Conservation (phyloP, 2,113 vertebrate genomes). For the Hemiprocne comata region DNA sequence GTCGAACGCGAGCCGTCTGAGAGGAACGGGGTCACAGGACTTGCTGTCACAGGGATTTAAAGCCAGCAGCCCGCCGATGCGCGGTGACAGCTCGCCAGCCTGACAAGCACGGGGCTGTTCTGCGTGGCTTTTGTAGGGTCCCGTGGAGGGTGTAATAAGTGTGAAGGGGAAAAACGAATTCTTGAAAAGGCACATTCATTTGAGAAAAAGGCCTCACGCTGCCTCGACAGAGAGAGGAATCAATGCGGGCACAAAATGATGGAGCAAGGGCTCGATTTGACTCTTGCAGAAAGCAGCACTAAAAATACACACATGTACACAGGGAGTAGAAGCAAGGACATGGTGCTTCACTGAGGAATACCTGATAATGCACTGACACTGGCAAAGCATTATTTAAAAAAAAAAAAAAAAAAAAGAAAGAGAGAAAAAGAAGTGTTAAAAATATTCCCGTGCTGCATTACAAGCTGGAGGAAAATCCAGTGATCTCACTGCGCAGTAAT, state of each 20-base stretch:
- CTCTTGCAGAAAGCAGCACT: neutral
- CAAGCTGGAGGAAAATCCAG: conserved; percentile 65
- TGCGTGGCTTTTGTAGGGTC: neutral
- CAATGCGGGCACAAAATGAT: neutral
- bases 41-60: conserved; percentile 55
- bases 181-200: conserved; percentile 46
- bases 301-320: neutral
- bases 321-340: neutral
- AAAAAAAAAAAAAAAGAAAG: neutral
- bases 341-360: neutral
- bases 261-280: neutral
- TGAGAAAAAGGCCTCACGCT: neutral
- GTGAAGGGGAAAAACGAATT: conserved; percentile 34
- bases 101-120: neutral
- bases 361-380: neutral
- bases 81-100: conserved; percentile 9
- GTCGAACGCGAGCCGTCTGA: conserved; percentile 19
- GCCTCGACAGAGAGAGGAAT: neutral
- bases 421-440: conserved; percentile 20
- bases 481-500: conserved; percentile 63
- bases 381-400: neutral
- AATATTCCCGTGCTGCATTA: conserved; percentile 42
- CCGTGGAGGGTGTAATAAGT: neutral
- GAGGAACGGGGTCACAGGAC: conserved; percentile 58
- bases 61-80: neutral